Evolutionary conservation across 2,888 invertebrate species (phyloP).

Genomic region (Saturnia japonica): DNA sequence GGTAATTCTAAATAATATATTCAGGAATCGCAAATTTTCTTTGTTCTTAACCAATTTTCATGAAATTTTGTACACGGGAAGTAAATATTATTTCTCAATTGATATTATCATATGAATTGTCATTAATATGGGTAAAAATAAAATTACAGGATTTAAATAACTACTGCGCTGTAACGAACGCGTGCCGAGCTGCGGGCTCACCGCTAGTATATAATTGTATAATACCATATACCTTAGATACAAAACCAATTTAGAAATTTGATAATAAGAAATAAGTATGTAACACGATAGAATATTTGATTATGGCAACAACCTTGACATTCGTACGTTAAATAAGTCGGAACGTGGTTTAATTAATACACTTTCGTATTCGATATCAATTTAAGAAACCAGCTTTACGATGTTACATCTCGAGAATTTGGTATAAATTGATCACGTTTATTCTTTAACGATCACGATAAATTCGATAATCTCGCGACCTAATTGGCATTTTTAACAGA

Average conservation of each 20-base stretch:
- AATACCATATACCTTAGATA: neutral
- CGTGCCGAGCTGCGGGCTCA: no score
- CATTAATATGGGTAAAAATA: no score
- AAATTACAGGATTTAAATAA: no score
- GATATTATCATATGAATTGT: no score
- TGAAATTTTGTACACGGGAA: no score
- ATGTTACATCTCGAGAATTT: conserved; percentile 29
- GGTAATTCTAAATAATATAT: no score
- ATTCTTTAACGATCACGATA: conserved; percentile 23
- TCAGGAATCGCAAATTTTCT: no score
- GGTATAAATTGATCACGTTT: conserved; percentile 27
- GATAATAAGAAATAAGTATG: neutral
- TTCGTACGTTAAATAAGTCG: conserved; percentile 33
- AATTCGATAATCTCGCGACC: conserved; percentile 20
- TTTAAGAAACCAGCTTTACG: conserved; percentile 33
- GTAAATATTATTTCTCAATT: no score
- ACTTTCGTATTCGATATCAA: conserved; percentile 32
- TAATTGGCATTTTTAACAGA: conserved; percentile 20
- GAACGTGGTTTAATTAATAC: conserved; percentile 31
- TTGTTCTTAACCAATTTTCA: no score
- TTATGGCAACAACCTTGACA: conserved; percentile 33
- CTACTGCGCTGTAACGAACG: no score
- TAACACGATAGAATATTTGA: neutral
- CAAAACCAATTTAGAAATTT: neutral
- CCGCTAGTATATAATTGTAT: no score